Evolutionary conservation across 2,888 invertebrate species (phyloP).

Genomic region (Brachyopa scutellaris): DNA sequence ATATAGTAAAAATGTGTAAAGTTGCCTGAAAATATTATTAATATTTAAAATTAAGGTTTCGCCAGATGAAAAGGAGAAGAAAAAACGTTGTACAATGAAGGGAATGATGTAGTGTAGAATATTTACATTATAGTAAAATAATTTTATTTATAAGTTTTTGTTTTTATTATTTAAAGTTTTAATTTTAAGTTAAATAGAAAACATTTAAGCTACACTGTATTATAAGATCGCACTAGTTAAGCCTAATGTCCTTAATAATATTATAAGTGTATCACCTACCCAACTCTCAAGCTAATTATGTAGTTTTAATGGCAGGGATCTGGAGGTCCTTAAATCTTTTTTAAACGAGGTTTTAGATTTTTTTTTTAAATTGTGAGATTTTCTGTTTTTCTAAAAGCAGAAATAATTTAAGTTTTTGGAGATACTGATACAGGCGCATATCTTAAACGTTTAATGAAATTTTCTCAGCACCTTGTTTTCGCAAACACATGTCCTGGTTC

Average conservation of each 20-base stretch:
- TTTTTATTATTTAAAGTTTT: neutral
- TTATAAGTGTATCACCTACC: too few relatives aligned
- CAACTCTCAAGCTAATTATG: too few relatives aligned
- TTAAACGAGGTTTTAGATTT: too few relatives aligned
- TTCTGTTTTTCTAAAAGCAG: too few relatives aligned
- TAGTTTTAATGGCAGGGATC: too few relatives aligned
- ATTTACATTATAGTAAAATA: neutral
- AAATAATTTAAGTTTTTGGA: too few relatives aligned
- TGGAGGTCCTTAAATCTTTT: too few relatives aligned
- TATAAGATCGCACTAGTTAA: constrained; percentile 38
- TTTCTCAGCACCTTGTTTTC: too few relatives aligned
- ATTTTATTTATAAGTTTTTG: neutral
- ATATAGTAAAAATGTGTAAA: constrained; percentile 8
- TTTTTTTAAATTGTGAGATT: too few relatives aligned
- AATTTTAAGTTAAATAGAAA: neutral
- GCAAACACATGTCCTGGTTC: too few relatives aligned
- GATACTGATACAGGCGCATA: too few relatives aligned
- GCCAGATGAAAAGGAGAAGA: constrained; percentile 9
- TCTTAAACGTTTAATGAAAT: too few relatives aligned
- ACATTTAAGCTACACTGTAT: constrained; percentile 33
- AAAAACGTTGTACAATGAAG: constrained; percentile 25
- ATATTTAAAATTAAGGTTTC: constrained; percentile 47
- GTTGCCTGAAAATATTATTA: constrained; percentile 38
- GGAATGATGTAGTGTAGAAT: neutral
- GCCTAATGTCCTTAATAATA: neutral